A percentile compares a stretch with the other conserved stretches of the same genome.
phyloP scores from a whole-genome alignment of 92 coral and sea anemone genomes.

The Diadumene lineata region DNA sequence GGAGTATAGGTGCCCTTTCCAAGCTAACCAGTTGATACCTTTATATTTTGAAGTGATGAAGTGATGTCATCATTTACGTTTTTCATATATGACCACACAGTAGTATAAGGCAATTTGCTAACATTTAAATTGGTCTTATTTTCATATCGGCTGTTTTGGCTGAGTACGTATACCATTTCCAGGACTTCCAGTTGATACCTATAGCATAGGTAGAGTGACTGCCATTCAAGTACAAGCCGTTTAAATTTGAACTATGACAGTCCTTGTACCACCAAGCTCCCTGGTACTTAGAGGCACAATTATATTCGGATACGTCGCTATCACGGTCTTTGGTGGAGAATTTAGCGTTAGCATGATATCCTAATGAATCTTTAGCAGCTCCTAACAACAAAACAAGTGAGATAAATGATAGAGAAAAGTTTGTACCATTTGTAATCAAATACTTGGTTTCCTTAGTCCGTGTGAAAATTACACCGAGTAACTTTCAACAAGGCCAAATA shows the following conservation, averaged over 20 bases:
- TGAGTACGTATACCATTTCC: constrained; percentile 34
- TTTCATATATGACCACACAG: no score
- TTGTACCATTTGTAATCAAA: no score
- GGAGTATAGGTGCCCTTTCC: no score
- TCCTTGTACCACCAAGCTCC: constrained; percentile 57
- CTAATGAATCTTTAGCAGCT: constrained; percentile 43
- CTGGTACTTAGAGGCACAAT: constrained; percentile 20
- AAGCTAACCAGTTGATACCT: no score
- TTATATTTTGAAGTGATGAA: no score
- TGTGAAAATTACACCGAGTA: no score
- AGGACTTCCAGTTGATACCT: constrained; percentile 45
- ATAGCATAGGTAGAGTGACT: constrained; percentile 1
- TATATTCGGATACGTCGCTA: background rate
- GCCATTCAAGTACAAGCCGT: constrained; percentile 42
- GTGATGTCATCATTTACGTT: no score
- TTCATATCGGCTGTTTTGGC: constrained; percentile 51
- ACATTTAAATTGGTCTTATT: constrained; percentile 35
- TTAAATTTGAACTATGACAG: constrained; percentile 42
- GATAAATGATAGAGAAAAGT: no score
- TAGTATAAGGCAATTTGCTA: no score
- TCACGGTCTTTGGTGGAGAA: constrained; percentile 44
- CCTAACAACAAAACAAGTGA: constrained; percentile 20
- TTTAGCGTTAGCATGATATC: background rate
- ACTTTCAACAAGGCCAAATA: no score
- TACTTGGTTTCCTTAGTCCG: no score